These are phyloP conservation scores for Indri indri DNA, from an alignment of 2,113 vertebrate genomes.

Conservation along the genomic window DNA sequence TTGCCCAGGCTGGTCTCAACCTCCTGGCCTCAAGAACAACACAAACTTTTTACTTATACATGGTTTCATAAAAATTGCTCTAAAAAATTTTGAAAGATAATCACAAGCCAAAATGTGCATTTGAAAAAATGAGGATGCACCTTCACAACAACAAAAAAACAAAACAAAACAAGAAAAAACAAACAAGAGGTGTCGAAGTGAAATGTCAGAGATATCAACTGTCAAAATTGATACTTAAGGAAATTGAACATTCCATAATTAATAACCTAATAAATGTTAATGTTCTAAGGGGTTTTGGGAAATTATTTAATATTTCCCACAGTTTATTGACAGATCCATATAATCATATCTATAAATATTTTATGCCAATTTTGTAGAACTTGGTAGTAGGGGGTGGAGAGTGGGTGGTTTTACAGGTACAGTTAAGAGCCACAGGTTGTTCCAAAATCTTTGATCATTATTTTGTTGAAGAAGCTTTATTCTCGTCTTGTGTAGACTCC, in stretches of 20 bases:
- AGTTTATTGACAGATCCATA: background rate
- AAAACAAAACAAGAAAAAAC: background rate
- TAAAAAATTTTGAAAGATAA: too few relatives aligned
- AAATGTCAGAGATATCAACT: too few relatives aligned
- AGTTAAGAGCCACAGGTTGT: background rate
- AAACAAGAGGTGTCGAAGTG: too few relatives aligned
- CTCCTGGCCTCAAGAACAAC: too few relatives aligned
- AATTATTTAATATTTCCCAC: background rate
- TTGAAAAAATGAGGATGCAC: too few relatives aligned
- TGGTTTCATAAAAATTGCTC: too few relatives aligned
- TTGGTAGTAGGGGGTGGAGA: background rate
- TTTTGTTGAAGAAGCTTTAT: background rate
- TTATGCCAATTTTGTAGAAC: background rate
- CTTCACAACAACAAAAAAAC: too few relatives aligned
- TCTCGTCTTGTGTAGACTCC: background rate
- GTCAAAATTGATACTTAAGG: too few relatives aligned
- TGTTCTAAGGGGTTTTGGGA: background rate
- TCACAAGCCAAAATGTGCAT: too few relatives aligned
- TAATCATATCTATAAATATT: background rate
- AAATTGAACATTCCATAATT: too few relatives aligned
- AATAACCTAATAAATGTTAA: background rate
- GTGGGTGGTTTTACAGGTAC: background rate
- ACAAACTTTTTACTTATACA: too few relatives aligned
- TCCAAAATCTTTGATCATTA: background rate
- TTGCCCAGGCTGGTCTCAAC: too few relatives aligned